Evolutionary conservation across 2,113 vertebrate species (phyloP).

Genomic region (Anarhynchus alexandrinus): DNA sequence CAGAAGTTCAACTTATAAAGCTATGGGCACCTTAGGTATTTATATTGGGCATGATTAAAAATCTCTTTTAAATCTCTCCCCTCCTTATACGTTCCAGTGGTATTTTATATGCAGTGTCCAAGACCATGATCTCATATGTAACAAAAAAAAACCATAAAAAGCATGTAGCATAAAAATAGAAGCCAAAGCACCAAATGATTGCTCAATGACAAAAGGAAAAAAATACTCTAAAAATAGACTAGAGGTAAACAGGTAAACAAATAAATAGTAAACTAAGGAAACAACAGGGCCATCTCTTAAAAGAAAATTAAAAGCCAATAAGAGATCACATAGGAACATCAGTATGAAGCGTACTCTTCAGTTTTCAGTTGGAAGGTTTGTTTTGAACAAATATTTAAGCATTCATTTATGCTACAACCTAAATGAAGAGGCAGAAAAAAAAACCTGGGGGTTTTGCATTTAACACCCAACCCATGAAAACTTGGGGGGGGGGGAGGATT

Average conservation of each 20-base stretch:
- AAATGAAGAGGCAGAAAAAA: not conserved
- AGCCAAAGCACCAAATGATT: not conserved
- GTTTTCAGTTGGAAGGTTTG: not conserved
- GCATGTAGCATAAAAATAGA: not conserved
- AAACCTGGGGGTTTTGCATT: too few species aligned
- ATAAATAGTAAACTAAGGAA: not conserved
- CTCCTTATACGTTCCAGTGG: not conserved
- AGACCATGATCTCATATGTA: not conserved
- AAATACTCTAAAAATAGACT: not conserved
- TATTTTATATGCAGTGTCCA: not conserved
- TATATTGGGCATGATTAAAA: not conserved
- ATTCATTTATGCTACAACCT: not conserved
- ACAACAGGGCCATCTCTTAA: not conserved
- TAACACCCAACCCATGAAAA: not conserved
- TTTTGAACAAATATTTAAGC: not conserved
- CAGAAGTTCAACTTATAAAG: not conserved
- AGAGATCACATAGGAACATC: not conserved
- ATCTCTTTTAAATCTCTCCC: not conserved
- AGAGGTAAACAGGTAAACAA: not conserved
- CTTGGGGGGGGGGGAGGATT: fast-evolving
- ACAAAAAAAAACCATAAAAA: not conserved
- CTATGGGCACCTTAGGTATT: not conserved
- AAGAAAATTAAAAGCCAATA: not conserved
- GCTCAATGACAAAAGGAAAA: not conserved
- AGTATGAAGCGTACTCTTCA: not conserved